Evolutionary conservation across 23 tunicate genomes (phyloP).

Genomic region (Clavelina lepadiformis): DNA sequence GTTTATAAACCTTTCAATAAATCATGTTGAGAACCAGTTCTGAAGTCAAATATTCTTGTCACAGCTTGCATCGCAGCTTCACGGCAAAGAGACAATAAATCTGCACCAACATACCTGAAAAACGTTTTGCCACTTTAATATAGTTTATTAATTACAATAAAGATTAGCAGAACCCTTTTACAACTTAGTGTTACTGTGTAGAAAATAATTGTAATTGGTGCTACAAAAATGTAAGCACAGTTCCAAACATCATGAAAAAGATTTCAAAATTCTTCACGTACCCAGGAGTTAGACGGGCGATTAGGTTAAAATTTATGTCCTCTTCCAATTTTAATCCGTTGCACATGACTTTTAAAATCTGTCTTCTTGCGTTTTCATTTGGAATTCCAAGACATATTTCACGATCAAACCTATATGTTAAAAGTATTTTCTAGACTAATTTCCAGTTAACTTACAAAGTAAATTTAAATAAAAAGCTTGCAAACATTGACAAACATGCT

Average conservation of each 20-base stretch:
- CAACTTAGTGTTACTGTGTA: too few relatives aligned
- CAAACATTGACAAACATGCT: too few relatives aligned
- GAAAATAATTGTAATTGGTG: too few relatives aligned
- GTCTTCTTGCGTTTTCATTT: conserved; percentile 62
- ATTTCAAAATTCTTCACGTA: conserved; percentile 27
- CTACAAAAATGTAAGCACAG: too few relatives aligned
- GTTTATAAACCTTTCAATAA: background rate
- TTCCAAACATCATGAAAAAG: too few relatives aligned
- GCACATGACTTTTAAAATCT: conserved; percentile 64
- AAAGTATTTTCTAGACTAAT: too few relatives aligned
- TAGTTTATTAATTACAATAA: too few relatives aligned
- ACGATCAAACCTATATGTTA: conserved; percentile 53
- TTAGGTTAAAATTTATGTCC: conserved; percentile 43
- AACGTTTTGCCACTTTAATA: background rate
- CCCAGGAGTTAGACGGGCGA: conserved; percentile 85
- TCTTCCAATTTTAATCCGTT: conserved; percentile 47
- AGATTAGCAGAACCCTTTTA: too few relatives aligned
- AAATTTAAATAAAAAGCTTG: too few relatives aligned
- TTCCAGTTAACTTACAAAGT: too few relatives aligned
- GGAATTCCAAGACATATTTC: conserved; percentile 87
- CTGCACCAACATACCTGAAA: conserved; percentile 52
- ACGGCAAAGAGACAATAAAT: conserved; percentile 52
- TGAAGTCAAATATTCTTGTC: conserved; percentile 11
- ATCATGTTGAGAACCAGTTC: too few relatives aligned
- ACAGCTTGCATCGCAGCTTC: conserved; percentile 51